Conservation (phyloP, 2,113 vertebrate genomes). For the Oenanthe melanoleuca region DNA sequence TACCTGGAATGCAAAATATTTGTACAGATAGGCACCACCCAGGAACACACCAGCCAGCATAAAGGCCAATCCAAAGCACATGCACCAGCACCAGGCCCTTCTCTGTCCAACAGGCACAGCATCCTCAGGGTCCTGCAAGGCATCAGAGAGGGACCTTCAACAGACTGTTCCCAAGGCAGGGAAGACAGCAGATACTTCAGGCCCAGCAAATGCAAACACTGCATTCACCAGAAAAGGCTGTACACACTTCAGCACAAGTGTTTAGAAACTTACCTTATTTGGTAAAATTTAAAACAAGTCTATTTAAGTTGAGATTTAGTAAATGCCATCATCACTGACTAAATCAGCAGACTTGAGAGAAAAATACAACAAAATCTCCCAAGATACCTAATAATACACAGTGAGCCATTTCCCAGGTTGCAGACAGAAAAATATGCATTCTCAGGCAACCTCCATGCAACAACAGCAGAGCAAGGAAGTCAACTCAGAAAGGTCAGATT, state of each 20-base stretch:
- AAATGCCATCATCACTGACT: background rate
- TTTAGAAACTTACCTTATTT: background rate
- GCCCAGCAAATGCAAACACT: background rate
- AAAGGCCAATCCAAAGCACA: constrained; percentile 93
- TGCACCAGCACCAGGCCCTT: constrained; percentile 94
- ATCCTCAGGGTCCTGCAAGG: constrained; percentile 83
- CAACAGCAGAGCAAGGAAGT: background rate
- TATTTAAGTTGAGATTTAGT: background rate
- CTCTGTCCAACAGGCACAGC: constrained; percentile 80
- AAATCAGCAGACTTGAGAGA: background rate
- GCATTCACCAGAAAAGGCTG: background rate
- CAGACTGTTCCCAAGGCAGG: background rate
- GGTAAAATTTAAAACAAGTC: background rate
- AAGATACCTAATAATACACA: background rate
- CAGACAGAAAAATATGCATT: background rate
- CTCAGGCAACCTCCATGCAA: background rate
- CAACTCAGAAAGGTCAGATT: background rate
- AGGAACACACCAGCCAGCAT: constrained; percentile 93
- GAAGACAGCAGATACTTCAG: background rate
- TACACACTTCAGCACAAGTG: rapidly evolving
- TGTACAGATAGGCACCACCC: constrained; percentile 91
- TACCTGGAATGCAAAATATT: constrained; percentile 87
- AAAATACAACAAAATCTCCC: background rate
- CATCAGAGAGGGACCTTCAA: background rate
- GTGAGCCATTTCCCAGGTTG: background rate